Conservation (phyloP, 2,113 vertebrate genomes). For the Eulacestoma nigropectus region DNA sequence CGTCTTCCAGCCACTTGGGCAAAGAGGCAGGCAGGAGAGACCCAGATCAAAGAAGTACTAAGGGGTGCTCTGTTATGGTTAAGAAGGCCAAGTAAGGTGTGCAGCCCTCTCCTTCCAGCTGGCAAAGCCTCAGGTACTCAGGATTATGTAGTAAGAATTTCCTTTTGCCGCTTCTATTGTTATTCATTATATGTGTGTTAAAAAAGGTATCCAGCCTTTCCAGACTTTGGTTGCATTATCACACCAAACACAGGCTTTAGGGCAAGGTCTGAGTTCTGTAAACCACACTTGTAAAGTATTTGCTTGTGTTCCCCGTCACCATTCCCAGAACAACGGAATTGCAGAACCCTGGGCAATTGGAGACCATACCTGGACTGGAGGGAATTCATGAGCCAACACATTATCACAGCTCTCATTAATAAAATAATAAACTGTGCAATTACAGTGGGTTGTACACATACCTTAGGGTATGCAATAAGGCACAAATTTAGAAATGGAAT, state of each 20-base stretch:
- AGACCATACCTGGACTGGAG: background rate
- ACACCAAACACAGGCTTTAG: background rate
- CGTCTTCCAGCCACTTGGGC: background rate
- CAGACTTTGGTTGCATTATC: background rate
- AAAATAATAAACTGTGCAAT: constrained; percentile 53
- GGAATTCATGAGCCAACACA: constrained; percentile 29
- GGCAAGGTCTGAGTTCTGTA: background rate
- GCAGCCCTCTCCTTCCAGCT: background rate
- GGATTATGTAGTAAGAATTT: background rate
- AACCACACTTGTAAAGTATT: background rate
- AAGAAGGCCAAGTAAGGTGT: background rate
- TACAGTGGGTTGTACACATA: constrained; percentile 33
- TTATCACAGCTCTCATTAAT: constrained; percentile 49
- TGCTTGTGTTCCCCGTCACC: background rate
- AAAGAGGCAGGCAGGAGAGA: background rate
- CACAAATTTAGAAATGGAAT: constrained; percentile 48
- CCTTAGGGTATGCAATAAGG: constrained; percentile 51
- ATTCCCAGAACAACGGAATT: background rate
- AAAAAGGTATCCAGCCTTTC: background rate
- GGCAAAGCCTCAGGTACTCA: background rate
- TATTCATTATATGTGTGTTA: background rate
- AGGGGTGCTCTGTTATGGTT: background rate
- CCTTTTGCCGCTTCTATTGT: background rate
- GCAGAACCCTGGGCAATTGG: background rate
- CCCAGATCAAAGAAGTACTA: background rate